Evolutionary conservation across 2,113 vertebrate species (phyloP), one percentile per base, ranked within the genome.

Genomic region (Labeo rohita): DNA sequence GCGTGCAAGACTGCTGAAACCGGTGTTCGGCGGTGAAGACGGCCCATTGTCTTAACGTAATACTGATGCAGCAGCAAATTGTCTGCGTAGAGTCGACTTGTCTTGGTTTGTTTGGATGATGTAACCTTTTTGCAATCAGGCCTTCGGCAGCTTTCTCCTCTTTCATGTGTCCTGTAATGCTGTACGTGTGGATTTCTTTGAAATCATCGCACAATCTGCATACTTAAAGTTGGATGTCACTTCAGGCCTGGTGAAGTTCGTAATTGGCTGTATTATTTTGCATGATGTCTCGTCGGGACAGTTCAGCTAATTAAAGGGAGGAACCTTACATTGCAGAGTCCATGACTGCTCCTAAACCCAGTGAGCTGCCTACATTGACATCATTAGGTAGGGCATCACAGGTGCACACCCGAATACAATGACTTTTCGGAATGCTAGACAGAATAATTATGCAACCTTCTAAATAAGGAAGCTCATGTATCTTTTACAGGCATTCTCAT

Each of bases 51-150:
- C 90, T 89, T 86, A 85, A 87, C 84, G 63, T 86, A 87, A 91
- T 90, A 91, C 88, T 88, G 85, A 85, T 88, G 70, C 87, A 79
- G 84, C 85, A 84, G 86, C 74, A 86, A 83, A 85, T 85, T 88
- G 82, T 89, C 85, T 89, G 84, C 39, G 76, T 89, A 88, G 86
- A 84, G 87, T 88, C 88, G 70, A 79, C 88, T 87, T 88, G 90
- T 89, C 89, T 90, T 76, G 84, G 86, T 89, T 88, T 90, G 89
- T 87, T 92, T 89, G 91, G 89, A 86, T 91, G 91, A 92, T 92
- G 90, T 89, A 91, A 91, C 89, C 89, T 88, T 92, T 91, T 90
- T 89, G 91, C 89, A 92, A 92, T 91, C 85, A 84, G 83, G 87
- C 85, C 66, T 73, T 65, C 82, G 83, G 74, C 85, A 87, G 68